Conservation (phyloP, 2,888 invertebrate species). For the Himalopsyche japonica region DNA sequence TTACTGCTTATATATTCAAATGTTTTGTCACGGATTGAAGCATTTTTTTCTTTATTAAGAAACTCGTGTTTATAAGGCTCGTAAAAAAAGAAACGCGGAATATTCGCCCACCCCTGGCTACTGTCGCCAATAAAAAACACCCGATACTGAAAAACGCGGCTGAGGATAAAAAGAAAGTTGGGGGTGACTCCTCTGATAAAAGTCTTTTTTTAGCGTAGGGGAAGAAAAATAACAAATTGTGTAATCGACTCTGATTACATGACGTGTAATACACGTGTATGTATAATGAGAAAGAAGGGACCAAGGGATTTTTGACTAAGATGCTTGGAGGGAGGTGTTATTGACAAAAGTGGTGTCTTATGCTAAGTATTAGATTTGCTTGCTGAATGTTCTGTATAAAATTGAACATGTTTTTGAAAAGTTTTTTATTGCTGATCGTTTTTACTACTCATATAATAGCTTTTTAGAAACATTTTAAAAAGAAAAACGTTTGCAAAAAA, state of each 20-base stretch:
- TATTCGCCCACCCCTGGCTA: background rate
- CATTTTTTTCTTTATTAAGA: background rate
- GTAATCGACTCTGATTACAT: slow-evolving; percentile 40
- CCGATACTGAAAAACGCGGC: slow-evolving; percentile 32
- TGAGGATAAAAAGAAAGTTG: slow-evolving; percentile 17
- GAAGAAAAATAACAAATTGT: slow-evolving; percentile 38
- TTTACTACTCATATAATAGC: no score
- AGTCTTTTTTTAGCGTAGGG: slow-evolving; percentile 12
- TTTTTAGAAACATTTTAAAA: no score
- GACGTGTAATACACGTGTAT: slow-evolving; percentile 38
- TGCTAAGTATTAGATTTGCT: background rate
- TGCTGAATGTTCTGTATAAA: no score
- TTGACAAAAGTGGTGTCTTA: background rate
- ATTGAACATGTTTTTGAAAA: no score
- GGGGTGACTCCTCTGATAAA: background rate
- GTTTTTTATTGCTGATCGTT: no score
- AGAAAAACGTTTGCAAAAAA: background rate
- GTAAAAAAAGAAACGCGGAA: slow-evolving; percentile 7
- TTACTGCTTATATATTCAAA: background rate
- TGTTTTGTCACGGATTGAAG: background rate
- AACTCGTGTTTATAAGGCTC: slow-evolving; percentile 14
- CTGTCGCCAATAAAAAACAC: slow-evolving; percentile 34
- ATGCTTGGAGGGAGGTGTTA: background rate
- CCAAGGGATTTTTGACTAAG: slow-evolving; percentile 3
- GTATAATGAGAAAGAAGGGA: slow-evolving; percentile 33